Conservation (phyloP, 2,888 invertebrate genomes). For the Hirtodrosophila trivittata region DNA sequence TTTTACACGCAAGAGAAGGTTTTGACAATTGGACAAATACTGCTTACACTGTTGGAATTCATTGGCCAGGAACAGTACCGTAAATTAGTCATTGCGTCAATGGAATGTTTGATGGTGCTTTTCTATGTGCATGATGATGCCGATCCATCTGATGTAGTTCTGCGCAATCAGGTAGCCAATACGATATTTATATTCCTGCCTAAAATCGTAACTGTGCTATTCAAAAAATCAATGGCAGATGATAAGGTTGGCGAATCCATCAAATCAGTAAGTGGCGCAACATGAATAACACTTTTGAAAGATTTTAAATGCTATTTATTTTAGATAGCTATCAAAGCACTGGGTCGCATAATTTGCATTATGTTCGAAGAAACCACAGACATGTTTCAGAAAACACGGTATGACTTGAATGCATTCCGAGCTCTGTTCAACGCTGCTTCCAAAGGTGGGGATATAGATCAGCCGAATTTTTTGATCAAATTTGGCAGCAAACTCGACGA, state of each 20-base stretch:
- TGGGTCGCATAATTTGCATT: constrained; percentile 79
- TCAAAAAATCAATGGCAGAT: constrained; percentile 84
- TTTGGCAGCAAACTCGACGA: constrained; percentile 59
- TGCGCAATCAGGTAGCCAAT: constrained; percentile 85
- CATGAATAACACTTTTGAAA: too few species aligned
- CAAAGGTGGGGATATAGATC: not conserved
- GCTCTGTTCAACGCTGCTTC: constrained; percentile 13
- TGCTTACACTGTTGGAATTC: constrained; percentile 87
- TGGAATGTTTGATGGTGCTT: constrained; percentile 87
- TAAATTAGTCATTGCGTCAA: constrained; percentile 86
- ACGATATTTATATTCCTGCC: constrained; percentile 86
- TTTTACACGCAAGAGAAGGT: constrained; percentile 86
- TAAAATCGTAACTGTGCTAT: constrained; percentile 85
- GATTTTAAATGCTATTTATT: constrained; percentile 6
- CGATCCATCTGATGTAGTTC: constrained; percentile 85
- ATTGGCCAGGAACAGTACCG: constrained; percentile 88
- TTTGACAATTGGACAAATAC: constrained; percentile 87
- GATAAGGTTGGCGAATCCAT: constrained; percentile 86
- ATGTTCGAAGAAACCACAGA: constrained; percentile 82
- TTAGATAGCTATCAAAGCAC: constrained; percentile 76
- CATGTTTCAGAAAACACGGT: constrained; percentile 57
- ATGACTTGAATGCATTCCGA: constrained; percentile 48
- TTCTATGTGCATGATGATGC: constrained; percentile 86
- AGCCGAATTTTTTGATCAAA: constrained; percentile 45
- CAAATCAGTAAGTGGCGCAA: constrained; percentile 85